phyloP scores from a whole-genome alignment of 30 jellyfish, hydroid and myxozoan genomes.

The Hydractinia echinata region DNA sequence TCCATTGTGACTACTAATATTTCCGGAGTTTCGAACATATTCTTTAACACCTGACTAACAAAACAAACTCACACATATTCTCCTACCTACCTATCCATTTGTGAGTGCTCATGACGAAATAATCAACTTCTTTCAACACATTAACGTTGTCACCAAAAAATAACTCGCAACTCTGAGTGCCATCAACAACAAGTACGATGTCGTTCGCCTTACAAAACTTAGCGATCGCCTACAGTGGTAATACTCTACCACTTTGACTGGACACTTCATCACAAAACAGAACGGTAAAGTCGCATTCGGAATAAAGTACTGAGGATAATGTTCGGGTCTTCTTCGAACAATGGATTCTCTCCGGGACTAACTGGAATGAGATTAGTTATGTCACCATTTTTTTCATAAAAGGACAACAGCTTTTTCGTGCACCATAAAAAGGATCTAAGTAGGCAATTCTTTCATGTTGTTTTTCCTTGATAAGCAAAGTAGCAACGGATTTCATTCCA shows the following conservation, averaged over 20 bases:
- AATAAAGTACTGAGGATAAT: background rate
- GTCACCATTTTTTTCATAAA: background rate
- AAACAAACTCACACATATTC: background rate
- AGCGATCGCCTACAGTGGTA: conserved; percentile 24
- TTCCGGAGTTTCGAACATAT: too few relatives aligned
- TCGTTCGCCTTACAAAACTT: background rate
- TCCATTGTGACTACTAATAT: too few relatives aligned
- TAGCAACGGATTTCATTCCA: conserved; percentile 32
- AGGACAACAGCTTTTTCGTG: conserved; percentile 17
- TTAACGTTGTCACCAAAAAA: conserved; percentile 14
- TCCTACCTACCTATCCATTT: conserved; percentile 14
- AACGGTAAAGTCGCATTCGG: background rate
- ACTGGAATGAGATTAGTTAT: background rate
- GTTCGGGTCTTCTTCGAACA: conserved; percentile 25
- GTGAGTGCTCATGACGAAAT: conserved; percentile 40
- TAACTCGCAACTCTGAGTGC: conserved; percentile 32
- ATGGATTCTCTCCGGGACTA: conserved; percentile 20
- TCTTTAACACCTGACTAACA: too few relatives aligned
- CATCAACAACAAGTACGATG: conserved; percentile 26
- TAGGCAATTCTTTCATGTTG: background rate
- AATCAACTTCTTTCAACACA: conserved; percentile 21
- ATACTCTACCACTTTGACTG: conserved; percentile 30
- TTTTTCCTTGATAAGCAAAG: conserved; percentile 2
- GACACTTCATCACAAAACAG: conserved; percentile 35
- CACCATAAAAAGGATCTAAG: conserved; percentile 25